phyloP scores from a whole-genome alignment of 2,888 invertebrate species.

The Chymomyza fuscimana region DNA sequence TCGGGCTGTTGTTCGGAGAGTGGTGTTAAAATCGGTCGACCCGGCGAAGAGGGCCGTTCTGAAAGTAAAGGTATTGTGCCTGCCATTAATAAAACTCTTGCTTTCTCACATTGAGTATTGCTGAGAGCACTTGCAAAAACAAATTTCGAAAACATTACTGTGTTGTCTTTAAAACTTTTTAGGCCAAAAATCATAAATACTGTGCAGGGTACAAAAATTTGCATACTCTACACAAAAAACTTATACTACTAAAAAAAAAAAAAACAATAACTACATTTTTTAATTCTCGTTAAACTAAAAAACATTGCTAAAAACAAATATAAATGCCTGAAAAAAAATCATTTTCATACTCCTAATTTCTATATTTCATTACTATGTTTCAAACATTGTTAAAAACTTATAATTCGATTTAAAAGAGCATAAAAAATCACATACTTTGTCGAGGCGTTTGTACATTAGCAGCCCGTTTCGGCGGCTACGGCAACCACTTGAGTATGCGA shows the following conservation, averaged over 20 bases:
- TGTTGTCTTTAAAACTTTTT: constrained; percentile 50
- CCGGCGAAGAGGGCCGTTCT: constrained; percentile 89
- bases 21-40: constrained; percentile 90
- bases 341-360: background rate
- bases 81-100: constrained; percentile 11
- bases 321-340: background rate
- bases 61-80: constrained; percentile 19
- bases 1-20: constrained; percentile 89
- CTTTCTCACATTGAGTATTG: constrained; percentile 24
- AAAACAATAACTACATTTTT: no score
- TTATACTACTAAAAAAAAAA: no score
- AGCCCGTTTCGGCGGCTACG: constrained; percentile 29
- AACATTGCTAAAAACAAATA: background rate
- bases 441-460: constrained; percentile 21
- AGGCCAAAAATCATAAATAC: constrained; percentile 45
- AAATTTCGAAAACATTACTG: constrained; percentile 61
- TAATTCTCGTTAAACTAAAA: background rate
- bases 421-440: background rate
- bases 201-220: background rate
- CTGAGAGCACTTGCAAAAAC: constrained; percentile 11
- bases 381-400: background rate
- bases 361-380: background rate
- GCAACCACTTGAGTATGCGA: constrained; percentile 78
- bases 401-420: background rate
- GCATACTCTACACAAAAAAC: background rate